These are phyloP conservation scores for Elegia similella DNA, from an alignment of 2,888 invertebrate genomes.

Conservation along the genomic window DNA sequence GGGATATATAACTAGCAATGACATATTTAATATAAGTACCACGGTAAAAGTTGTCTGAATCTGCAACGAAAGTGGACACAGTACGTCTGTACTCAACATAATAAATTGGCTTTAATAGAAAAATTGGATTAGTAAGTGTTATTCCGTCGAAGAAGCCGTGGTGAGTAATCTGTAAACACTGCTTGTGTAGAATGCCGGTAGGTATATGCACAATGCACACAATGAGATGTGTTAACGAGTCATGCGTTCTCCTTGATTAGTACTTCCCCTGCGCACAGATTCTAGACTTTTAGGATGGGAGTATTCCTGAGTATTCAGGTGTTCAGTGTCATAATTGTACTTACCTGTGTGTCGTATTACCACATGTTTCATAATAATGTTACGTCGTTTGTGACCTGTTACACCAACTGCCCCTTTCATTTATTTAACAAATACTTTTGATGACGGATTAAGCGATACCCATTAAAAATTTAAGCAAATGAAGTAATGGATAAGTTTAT, in stretches of 20 bases:
- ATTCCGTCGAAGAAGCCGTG: slow-evolving; percentile 32
- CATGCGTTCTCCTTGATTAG: slow-evolving; percentile 52
- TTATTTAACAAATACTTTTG: no score
- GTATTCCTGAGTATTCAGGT: no score
- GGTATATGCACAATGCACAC: slow-evolving; percentile 30
- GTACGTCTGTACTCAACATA: slow-evolving; percentile 20
- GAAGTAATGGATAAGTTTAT: no score
- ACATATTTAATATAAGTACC: no score
- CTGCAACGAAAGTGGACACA: slow-evolving; percentile 12
- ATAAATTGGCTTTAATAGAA: slow-evolving; percentile 39
- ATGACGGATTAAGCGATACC: no score
- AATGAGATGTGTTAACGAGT: slow-evolving; percentile 54
- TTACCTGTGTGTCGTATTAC: no score
- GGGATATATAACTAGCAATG: no score
- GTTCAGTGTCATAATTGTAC: no score
- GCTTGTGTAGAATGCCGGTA: slow-evolving; percentile 26
- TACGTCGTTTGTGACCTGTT: no score
- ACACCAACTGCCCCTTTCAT: no score
- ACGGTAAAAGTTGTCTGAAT: background rate
- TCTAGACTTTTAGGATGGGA: slow-evolving; percentile 29
- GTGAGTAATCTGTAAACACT: slow-evolving; percentile 41
- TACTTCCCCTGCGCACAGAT: slow-evolving; percentile 60
- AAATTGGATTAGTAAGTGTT: slow-evolving; percentile 34
- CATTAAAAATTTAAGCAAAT: no score
- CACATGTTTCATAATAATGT: no score